Conservation (phyloP, 2,113 vertebrate genomes). For the Bombycilla garrulus region DNA sequence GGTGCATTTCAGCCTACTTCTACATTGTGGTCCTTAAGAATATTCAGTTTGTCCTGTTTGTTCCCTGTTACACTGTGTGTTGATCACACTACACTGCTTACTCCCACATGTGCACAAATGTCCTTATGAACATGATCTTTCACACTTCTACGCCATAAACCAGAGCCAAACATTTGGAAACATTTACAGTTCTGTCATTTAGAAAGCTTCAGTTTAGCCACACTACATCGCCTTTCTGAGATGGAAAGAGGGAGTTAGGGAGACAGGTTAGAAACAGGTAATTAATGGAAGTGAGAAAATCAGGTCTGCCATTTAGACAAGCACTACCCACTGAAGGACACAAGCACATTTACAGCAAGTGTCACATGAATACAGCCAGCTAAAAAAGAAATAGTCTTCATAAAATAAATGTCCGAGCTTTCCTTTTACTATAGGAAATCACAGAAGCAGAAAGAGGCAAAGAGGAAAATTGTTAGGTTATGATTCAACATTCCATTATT, state of each 20-base stretch:
- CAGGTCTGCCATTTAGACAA: background rate
- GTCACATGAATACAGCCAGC: background rate
- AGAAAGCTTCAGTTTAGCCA: background rate
- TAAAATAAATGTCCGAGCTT: background rate
- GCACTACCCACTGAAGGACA: background rate
- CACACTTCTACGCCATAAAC: background rate
- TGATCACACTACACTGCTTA: fast-evolving
- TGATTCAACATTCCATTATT: background rate
- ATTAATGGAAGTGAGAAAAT: background rate
- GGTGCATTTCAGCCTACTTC: background rate
- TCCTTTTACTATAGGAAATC: background rate
- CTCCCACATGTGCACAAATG: background rate
- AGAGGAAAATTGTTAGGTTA: constrained; percentile 37
- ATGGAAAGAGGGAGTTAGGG: background rate
- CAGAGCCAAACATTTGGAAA: background rate
- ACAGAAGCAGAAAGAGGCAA: background rate
- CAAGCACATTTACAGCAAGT: background rate
- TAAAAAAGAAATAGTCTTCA: background rate
- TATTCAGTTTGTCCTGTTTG: background rate
- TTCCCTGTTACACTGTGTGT: background rate
- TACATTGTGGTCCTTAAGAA: background rate
- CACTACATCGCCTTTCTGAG: background rate
- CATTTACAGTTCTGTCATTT: background rate
- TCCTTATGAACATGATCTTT: background rate
- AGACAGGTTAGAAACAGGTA: background rate